A percentile compares a stretch with the other conserved stretches of the same genome.
Conservation (phyloP, 2,888 invertebrate species). For the Nesidiocoris tenuis region DNA sequence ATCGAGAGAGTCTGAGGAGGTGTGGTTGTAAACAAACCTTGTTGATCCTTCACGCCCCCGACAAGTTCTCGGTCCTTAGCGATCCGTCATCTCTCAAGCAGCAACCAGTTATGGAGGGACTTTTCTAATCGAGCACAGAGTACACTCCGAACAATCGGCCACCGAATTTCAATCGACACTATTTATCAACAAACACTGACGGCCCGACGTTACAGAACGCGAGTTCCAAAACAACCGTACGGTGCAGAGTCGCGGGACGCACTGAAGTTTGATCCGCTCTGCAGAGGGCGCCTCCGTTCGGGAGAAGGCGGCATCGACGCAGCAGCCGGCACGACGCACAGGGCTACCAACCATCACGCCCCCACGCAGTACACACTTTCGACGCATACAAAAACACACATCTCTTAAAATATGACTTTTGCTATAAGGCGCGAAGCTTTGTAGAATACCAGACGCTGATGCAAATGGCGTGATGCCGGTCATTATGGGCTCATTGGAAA, state of each 20-base stretch:
- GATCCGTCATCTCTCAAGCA: not conserved
- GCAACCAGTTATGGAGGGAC: not conserved
- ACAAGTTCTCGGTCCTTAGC: not conserved
- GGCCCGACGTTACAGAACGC: not conserved
- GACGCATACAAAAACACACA: not conserved
- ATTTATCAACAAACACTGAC: not conserved
- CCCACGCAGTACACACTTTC: too few species aligned
- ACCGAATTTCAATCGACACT: too few species aligned
- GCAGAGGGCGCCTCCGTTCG: too few species aligned
- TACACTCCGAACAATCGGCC: not conserved
- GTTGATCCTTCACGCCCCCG: not conserved
- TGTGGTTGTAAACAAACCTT: not conserved
- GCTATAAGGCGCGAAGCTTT: not conserved
- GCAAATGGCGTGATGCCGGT: too few species aligned
- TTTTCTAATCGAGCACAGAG: not conserved
- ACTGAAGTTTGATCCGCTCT: not conserved
- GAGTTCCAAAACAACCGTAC: not conserved
- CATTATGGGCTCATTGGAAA: too few species aligned
- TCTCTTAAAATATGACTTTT: not conserved
- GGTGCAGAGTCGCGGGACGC: constrained; percentile 20
- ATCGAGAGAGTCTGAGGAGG: not conserved
- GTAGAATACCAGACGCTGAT: too few species aligned
- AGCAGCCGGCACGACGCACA: not conserved
- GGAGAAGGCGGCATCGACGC: not conserved
- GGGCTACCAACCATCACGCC: not conserved